Percentiles rank a stretch among this genome's conserved stretches.
phyloP scores from a whole-genome alignment of 2,113 vertebrate genomes.

The Boleophthalmus pectinirostris region DNA sequence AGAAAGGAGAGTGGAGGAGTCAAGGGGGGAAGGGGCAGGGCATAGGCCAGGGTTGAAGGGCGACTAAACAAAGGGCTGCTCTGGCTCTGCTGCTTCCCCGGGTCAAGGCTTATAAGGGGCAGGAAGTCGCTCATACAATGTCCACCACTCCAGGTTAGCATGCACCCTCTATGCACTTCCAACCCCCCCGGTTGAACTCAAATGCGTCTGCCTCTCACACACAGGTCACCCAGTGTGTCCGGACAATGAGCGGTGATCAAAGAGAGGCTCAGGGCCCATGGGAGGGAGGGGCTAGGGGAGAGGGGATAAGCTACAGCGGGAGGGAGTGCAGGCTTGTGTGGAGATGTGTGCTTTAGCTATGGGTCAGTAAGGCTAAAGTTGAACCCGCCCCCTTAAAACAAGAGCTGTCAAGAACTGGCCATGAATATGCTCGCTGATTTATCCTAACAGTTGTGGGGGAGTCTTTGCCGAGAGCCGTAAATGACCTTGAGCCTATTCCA shows the following conservation, averaged over 20 bases:
- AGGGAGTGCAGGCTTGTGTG: conserved; percentile 42
- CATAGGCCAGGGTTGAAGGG: conserved; percentile 55
- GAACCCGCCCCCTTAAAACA: conserved; percentile 32
- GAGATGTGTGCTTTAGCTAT: conserved; percentile 33
- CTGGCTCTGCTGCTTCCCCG: conserved; percentile 49
- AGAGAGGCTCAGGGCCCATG: conserved; percentile 44
- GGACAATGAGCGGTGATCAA: conserved; percentile 71
- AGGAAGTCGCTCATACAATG: conserved; percentile 71
- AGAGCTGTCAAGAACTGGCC: background rate
- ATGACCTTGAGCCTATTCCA: too few species aligned
- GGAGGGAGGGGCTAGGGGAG: conserved; percentile 37
- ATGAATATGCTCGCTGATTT: background rate
- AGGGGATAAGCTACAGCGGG: conserved; percentile 49
- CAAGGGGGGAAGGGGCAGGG: conserved; percentile 36
- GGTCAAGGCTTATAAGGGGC: conserved; percentile 68
- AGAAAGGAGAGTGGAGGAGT: conserved; percentile 41
- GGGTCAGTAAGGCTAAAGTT: conserved; percentile 46
- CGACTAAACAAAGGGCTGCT: conserved; percentile 65
- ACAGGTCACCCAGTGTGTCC: conserved; percentile 62
- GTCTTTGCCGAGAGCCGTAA: too few species aligned
- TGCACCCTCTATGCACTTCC: conserved; percentile 14
- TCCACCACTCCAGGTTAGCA: conserved; percentile 64
- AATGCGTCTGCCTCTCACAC: conserved; percentile 33
- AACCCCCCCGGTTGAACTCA: conserved; percentile 28
- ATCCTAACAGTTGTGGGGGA: too few species aligned